Conservation (phyloP, 1,140 invertebrate genomes). For the Cyphomyrmex costatus region DNA sequence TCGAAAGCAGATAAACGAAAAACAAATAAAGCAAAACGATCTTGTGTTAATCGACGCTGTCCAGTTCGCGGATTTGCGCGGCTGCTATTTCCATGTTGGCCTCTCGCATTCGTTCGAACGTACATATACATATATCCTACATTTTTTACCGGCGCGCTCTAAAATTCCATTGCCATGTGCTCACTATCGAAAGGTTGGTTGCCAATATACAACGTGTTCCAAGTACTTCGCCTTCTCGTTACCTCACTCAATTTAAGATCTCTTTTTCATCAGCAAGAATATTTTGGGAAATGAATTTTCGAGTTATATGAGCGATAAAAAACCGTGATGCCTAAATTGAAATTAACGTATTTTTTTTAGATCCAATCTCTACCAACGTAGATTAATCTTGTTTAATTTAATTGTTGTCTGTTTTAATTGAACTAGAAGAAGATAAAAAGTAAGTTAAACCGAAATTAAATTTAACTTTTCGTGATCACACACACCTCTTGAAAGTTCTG, state of each 20-base stretch:
- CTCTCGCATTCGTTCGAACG: conserved; percentile 40
- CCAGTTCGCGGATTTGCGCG: conserved; percentile 58
- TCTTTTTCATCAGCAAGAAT: conserved; percentile 6
- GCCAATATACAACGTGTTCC: neutral
- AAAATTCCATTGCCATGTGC: conserved; percentile 36
- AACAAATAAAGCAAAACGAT: conserved; percentile 65
- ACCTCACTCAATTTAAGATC: neutral
- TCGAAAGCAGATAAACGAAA: conserved; percentile 60
- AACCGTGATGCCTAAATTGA: too few species aligned
- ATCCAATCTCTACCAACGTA: too few species aligned
- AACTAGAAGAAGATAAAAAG: too few species aligned
- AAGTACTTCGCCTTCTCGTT: neutral
- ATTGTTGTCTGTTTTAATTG: too few species aligned
- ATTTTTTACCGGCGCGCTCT: conserved; percentile 47
- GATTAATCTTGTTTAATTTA: too few species aligned
- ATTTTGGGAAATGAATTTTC: neutral
- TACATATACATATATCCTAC: neutral
- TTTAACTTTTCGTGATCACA: too few species aligned
- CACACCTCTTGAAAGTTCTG: too few species aligned
- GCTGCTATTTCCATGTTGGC: conserved; percentile 54
- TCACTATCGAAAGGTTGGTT: conserved; percentile 15
- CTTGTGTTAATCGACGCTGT: conserved; percentile 68
- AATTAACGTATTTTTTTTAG: neutral
- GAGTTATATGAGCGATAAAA: neutral
- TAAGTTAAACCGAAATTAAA: too few species aligned